Percentiles rank a stretch among this genome's conserved stretches.
Conservation (phyloP, 2,797 vertebrate species). For the Mus spretus region DNA sequence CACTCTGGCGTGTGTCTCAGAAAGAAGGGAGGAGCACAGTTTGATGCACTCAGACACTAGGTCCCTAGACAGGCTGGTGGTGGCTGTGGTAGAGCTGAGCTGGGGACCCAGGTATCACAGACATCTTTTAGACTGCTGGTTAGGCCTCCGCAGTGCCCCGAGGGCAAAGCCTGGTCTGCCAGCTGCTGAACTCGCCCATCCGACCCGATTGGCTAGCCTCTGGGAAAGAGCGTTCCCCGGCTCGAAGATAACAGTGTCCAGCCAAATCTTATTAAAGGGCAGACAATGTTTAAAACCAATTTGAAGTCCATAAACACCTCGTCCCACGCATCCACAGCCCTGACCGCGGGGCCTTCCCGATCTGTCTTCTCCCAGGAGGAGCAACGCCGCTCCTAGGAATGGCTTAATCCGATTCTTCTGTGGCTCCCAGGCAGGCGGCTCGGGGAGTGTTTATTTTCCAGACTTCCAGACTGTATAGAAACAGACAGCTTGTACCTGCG, state of each 20-base stretch:
- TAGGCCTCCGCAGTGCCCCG: accelerated
- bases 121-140: not conserved
- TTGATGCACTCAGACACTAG: not conserved
- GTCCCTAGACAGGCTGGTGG: not conserved
- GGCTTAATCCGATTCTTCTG: conserved; percentile 65
- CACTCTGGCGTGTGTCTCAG: not conserved
- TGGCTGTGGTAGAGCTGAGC: accelerated
- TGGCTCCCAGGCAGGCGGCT: conserved; percentile 25
- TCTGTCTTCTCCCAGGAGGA: not conserved
- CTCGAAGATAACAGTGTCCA: not conserved
- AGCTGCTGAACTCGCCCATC: accelerated
- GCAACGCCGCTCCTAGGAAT: not conserved
- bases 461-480: conserved; percentile 66
- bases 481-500: conserved; percentile 71
- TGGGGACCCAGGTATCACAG: not conserved
- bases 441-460: conserved; percentile 68
- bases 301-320: conserved; percentile 1
- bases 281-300: conserved; percentile 70
- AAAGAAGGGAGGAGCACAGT: accelerated
- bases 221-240: not conserved
- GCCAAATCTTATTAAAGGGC: conserved; percentile 37
- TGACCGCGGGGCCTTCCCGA: conserved; percentile 15
- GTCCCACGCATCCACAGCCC: not conserved
- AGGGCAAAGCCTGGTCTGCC: not conserved
- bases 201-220: accelerated